Evolutionary conservation across 2,113 vertebrate genomes (phyloP), one percentile per base, ranked within the genome.

Genomic region (Sorex araneus): DNA sequence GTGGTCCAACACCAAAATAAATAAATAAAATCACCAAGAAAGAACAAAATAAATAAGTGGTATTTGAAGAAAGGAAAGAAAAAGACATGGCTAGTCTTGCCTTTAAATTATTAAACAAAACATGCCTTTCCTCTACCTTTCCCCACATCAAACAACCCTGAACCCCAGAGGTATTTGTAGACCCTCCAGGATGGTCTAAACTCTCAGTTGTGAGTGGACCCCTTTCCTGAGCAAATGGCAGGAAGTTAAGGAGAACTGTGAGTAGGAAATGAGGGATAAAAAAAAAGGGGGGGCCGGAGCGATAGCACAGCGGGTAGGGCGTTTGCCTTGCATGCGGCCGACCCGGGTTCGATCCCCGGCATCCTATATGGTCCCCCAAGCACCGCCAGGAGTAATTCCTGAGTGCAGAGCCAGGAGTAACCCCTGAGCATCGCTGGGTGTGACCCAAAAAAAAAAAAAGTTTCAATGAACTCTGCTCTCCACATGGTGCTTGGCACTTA

Each of bases 61-160:
- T 27, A 77, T 34, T 67, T 77, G 34, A 45, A 93, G 70, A 94
- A 84, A 91, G 45, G 10, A 6, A 10, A 73, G 6, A 84, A 40
- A 8, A 15, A 63, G 40, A 34, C 40, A n/a, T 28, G 32, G 18
- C 10, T 11, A 64, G 34, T 18, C 28, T 74, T 45, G 3, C 30
- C n/a, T 82, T 54, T 89, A 30, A 40, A 81, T 57, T 67, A 19
- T 18, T 63, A 60, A 86, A 40, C 50, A 77, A 21, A 82, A 84
- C 77, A 50, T 25, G 76, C 11, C 21, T n/a, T n/a, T 63, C 32
- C 60, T 1, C 30, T n/a, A 34, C 28, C 47, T 21, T 86, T 10
- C 27, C 19, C n/a, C 23, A 28, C 8, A 15, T 76, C 21, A 74
- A 25, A 34, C 60, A n/a, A 43, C 23, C 36, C 13, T 67, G 63